Evolutionary conservation across 2,888 invertebrate species (phyloP), one percentile per base, ranked within the genome.

Genomic region (Autographa gamma): DNA sequence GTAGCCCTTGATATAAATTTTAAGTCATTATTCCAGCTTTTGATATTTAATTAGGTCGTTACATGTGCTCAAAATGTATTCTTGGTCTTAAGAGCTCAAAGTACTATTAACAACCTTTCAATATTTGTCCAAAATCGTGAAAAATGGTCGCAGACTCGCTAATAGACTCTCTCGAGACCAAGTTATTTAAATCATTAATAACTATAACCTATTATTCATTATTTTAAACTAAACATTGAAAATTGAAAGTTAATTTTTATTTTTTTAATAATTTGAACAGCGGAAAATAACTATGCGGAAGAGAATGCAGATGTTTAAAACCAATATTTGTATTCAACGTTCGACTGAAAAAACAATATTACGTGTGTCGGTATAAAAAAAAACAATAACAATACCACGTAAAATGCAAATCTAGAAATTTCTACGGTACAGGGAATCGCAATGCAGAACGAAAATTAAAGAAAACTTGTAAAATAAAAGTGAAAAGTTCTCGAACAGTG

Each of bases 401-500:
- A 54, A 66, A 73, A 54, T 38, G 52, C 0, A 63, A 64, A 59
- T 58, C 19, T 70, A 52, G 48, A 56, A 63, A 25, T 68, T 18
- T 52, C 59, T 64, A 18, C 52, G 65, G 52, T 58, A 9, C 43
- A 38, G 8, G 38, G 38, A 66, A 71, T 38, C 18, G 52, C 60
- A 65, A 66, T 60, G 38, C 61, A 63, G 5, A 58, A 48, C 54
- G 63, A 65, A 64, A 64, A 66, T 69, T 67, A 69, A 69, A 68
- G 41, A 65, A 68, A 73, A 73, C 68, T 74, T 71, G 1, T 34
- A 65, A 66, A 71, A 77, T 64, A 60, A 68, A 79, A 69, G 38
- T 48, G 34, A 43, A 34, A 64, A 48, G 68, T 78, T 63, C 11
- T n/a, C 9, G 19, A 60, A 48, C 16, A 63, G 14, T 38, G 64